Evolutionary conservation across 2,113 vertebrate species (phyloP), one percentile per base, ranked within the genome.

Genomic region (Lichenostomus cassidix): DNA sequence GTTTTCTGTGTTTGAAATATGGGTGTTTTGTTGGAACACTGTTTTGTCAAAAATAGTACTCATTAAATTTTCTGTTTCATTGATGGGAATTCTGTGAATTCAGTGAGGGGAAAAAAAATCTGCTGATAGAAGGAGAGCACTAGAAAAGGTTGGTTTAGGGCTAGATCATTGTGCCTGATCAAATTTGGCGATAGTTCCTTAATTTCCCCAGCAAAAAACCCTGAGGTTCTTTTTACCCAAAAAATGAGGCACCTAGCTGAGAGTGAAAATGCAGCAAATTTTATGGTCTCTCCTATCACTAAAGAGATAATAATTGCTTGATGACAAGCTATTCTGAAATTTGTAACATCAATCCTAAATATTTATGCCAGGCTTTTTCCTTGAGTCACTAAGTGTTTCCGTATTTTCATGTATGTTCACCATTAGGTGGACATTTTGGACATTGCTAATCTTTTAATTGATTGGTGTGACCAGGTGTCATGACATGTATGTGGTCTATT

Each of bases 401-500:
- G 33, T 28, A 11, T 68, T 69, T 91, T 74, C 56, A 8, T 69
- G 27, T 50, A 74, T 25, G 4, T 67, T 92, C 16, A 35, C 49
- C 14, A 1, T 55, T 22, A 60, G 15, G 47, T 75, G 41, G 28
- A 19, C 1, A 0, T 60, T 77, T 67, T 86, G 39, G 42, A 19
- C 56, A 15, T 46, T 78, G 10, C 3, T 42, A 1, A 37, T 24
- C 19, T 63, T 76, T 58, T 44, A 42, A 65, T 59, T 42, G 42
- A 47, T 58, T 31, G 29, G 3, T 64, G 12, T 15, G 19, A 23
- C 68, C 67, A 35, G 81, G 11, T 71, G 13, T 79, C 23, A 3
- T 25, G 56, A 29, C 35, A 22, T 15, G 10, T 10, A 2, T 0
- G 1, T 42, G 27, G 9, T 46, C 33, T 83, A 0, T 39, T 92